Base-by-base conservation (phyloP, 2,797 vertebrate genomes). In the Cirrhinus molitorella region DNA sequence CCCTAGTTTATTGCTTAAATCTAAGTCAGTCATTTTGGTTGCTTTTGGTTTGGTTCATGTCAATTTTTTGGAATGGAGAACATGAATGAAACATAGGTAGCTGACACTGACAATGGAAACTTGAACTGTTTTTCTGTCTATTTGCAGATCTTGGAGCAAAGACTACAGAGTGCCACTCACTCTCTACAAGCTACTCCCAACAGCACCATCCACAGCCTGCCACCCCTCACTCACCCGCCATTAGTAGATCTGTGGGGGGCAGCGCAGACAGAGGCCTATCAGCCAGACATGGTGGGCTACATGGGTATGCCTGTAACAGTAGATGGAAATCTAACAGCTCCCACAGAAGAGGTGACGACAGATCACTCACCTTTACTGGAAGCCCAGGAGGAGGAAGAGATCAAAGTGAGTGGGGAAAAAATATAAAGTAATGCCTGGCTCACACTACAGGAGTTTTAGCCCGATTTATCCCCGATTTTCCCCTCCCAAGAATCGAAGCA, bases 191-290 rank as follows among this genome's bases (percentile, higher is more conserved):
- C 91, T 0, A 96, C 95, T 8, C 95, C 95, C 87, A 96, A 94
- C 95, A 96, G 93, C 93, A 96, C 92, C 91, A 94, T 95, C 89
- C 95, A 96, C 88, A 95, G 95, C 76, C 91, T 95, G 89, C 92
- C 94, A 19, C 93, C 95, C 28, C 81, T 92, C 65, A 93, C 91
- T 80, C 96, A 96, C 90, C 94, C 96, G 2, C 96, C 96, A 37
- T 81, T 97, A 91, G 96, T 96, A 19, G 96, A 99, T 55, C 94
- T 97, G 91, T 98, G 97, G 95, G 97, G 97, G 89, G 88, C 92
- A 10, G 94, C 91, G 61, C 94, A 94, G 88, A 91, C 93, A 85
- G 95, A 95, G 85, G 90, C 93, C 89, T 95, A 94, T 88, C 95
- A 93, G 90, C 85, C 88, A 2, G 96, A 98, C 89, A 94, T 95